phyloP scores from a whole-genome alignment of 2,888 invertebrate genomes.

The Dichetophora obliterata region DNA sequence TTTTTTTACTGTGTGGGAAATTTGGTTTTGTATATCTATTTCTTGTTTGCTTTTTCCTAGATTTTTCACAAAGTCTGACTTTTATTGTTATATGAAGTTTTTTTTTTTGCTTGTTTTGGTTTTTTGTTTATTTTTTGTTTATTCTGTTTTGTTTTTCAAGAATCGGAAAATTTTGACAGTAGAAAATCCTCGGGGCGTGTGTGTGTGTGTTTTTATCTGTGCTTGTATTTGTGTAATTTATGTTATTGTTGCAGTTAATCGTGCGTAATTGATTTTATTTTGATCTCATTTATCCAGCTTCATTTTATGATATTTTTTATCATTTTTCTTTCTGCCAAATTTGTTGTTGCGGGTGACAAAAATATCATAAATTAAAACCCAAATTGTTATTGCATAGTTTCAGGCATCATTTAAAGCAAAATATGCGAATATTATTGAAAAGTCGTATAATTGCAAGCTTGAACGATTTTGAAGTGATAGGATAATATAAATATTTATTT shows the following conservation, averaged over 20 bases:
- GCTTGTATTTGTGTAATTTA: conserved; percentile 50
- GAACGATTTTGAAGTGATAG: too few species aligned
- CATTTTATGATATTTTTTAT: conserved; percentile 16
- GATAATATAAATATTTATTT: too few species aligned
- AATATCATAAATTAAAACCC: conserved; percentile 11
- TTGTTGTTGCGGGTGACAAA: conserved; percentile 23
- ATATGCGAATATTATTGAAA: too few species aligned
- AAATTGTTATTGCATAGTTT: conserved; percentile 19
- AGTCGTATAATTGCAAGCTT: too few species aligned
- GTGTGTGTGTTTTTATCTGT: conserved; percentile 1
- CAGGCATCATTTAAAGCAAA: background rate
- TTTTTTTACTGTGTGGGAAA: conserved; percentile 30
- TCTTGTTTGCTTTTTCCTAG: background rate
- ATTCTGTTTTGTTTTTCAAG: background rate
- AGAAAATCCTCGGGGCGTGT: background rate
- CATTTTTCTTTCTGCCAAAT: background rate
- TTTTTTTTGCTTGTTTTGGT: conserved; percentile 5
- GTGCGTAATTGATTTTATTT: conserved; percentile 68
- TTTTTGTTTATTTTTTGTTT: conserved; percentile 5
- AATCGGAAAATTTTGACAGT: background rate
- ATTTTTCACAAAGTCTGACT: background rate
- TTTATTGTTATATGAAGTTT: conserved; percentile 6
- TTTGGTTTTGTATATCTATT: background rate
- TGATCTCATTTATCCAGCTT: conserved; percentile 57
- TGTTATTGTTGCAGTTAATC: conserved; percentile 67